phyloP scores from a whole-genome alignment of 2,797 vertebrate genomes.

The Poeciliopsis turneri region DNA sequence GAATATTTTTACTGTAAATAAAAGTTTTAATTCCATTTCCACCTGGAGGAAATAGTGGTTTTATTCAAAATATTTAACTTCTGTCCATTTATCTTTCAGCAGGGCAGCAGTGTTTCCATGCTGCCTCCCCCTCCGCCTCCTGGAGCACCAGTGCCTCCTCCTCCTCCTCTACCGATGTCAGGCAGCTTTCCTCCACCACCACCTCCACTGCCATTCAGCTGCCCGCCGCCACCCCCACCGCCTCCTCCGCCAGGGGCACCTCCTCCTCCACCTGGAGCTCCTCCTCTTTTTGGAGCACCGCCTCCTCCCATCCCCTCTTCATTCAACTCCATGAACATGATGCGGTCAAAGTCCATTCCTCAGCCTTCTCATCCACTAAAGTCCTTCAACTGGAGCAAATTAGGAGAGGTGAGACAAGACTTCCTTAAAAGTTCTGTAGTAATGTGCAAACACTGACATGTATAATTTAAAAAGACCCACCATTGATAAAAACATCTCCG shows the following conservation, averaged over 20 bases:
- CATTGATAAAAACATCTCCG: neutral
- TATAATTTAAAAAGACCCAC: neutral
- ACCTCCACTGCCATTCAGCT: slow-evolving; percentile 85
- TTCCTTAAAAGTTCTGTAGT: neutral
- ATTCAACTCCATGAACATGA: slow-evolving; percentile 70
- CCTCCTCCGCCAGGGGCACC: slow-evolving; percentile 81
- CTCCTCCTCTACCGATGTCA: slow-evolving; percentile 78
- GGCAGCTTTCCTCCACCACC: slow-evolving; percentile 83
- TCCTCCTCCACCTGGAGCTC: slow-evolving; percentile 85
- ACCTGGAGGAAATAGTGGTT: neutral
- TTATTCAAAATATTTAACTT: neutral
- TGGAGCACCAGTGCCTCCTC: slow-evolving; percentile 81
- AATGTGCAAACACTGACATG: neutral
- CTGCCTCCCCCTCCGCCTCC: slow-evolving; percentile 85
- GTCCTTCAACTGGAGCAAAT: slow-evolving; percentile 98
- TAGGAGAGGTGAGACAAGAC: slow-evolving; percentile 86
- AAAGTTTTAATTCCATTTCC: neutral
- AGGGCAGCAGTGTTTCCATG: slow-evolving; percentile 81
- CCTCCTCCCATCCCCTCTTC: slow-evolving; percentile 85
- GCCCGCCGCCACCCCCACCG: slow-evolving; percentile 86
- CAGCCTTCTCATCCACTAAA: slow-evolving; percentile 97
- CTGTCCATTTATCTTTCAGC: slow-evolving; percentile 50
- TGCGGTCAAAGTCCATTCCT: slow-evolving; percentile 89
- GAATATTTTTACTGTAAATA: neutral
- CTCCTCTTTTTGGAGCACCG: slow-evolving; percentile 85